A percentile compares a stretch with the other conserved stretches of the same genome.
phyloP scores from a whole-genome alignment of 1,140 invertebrate species.

The Copidosoma floridanum region DNA sequence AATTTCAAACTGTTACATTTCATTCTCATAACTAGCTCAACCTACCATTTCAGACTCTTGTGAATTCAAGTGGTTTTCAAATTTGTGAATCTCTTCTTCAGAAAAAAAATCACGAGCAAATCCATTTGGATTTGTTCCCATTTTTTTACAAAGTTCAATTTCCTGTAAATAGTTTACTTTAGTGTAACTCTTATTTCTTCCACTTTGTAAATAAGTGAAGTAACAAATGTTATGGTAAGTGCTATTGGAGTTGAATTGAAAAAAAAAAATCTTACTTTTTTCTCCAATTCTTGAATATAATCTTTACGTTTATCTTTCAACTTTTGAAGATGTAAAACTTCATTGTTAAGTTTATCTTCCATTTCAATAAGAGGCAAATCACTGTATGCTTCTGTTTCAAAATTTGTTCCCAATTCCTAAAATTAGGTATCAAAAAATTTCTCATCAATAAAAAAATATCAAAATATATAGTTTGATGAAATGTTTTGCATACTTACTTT shows the following conservation, averaged over 20 bases:
- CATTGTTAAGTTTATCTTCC: slow-evolving; percentile 32
- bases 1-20: neutral
- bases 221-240: too few species aligned
- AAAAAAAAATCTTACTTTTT: slow-evolving; percentile 36
- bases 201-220: too few species aligned
- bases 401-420: slow-evolving; percentile 37
- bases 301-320: slow-evolving; percentile 42
- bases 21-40: neutral
- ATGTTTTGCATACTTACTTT: slow-evolving; percentile 34
- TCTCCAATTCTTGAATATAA: slow-evolving; percentile 35
- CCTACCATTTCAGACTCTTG: slow-evolving; percentile 57
- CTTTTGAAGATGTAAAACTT: slow-evolving; percentile 35
- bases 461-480: neutral
- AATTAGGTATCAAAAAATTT: too few species aligned
- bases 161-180: slow-evolving; percentile 36
- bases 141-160: slow-evolving; percentile 31
- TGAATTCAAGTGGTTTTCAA: slow-evolving; percentile 56
- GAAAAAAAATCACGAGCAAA: slow-evolving; percentile 42
- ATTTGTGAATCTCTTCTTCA: slow-evolving; percentile 55
- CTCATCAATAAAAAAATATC: too few species aligned
- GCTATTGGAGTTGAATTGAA: too few species aligned
- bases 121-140: slow-evolving; percentile 34
- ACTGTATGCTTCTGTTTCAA: slow-evolving; percentile 31
- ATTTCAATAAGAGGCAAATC: slow-evolving; percentile 39
- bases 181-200: too few species aligned